A percentile compares a stretch with the other conserved stretches of the same genome.
These are phyloP conservation scores for Atta colombica DNA, from an alignment of 1,140 invertebrate genomes.

Conservation along the genomic window DNA sequence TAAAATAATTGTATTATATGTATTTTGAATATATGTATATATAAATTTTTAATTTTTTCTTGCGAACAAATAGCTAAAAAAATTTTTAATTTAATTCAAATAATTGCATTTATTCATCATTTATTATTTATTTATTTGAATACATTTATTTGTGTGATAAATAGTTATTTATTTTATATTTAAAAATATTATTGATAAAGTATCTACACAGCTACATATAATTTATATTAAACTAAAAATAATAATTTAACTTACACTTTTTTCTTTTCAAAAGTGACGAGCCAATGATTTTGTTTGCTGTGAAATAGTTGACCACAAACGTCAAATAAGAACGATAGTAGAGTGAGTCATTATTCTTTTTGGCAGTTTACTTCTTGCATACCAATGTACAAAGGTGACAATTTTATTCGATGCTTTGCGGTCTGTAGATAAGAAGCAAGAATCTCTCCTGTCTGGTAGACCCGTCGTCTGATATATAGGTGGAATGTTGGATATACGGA, in stretches of 20 bases:
- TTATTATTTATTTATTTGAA: not conserved
- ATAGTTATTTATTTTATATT: not conserved
- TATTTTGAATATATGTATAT: not conserved
- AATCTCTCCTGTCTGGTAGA: constrained; percentile 18
- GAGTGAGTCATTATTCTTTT: constrained; percentile 32
- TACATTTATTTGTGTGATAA: not conserved
- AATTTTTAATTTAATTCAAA: not conserved
- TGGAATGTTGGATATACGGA: constrained; percentile 53
- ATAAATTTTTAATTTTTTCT: not conserved
- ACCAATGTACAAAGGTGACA: constrained; percentile 51
- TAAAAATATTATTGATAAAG: not conserved
- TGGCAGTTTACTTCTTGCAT: constrained; percentile 38
- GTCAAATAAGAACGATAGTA: not conserved
- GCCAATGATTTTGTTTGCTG: not conserved
- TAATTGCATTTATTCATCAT: not conserved
- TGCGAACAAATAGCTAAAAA: not conserved
- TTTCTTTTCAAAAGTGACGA: not conserved
- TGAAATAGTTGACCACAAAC: too few relatives aligned
- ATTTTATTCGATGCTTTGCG: constrained; percentile 64
- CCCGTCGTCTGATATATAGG: constrained; percentile 19
- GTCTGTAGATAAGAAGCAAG: constrained; percentile 54
- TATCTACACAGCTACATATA: not conserved
- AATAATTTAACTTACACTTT: not conserved
- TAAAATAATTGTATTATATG: not conserved
- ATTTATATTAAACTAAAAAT: not conserved